Conservation (phyloP, 2,113 vertebrate species). For the Pedionomus torquatus region DNA sequence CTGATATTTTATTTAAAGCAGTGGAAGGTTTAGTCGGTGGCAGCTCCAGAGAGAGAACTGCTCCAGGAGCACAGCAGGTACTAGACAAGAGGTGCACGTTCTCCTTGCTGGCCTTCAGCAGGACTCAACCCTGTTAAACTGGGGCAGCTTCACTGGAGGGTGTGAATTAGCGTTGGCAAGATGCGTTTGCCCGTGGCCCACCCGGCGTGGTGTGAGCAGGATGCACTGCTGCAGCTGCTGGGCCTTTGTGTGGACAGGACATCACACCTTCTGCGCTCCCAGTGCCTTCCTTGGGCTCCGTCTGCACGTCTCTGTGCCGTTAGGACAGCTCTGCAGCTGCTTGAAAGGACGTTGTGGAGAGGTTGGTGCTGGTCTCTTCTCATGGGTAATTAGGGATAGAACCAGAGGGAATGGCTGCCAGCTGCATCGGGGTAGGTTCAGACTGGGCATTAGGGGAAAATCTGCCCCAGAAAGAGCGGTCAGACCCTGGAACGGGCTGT, state of each 20-base stretch:
- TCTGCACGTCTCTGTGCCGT: neutral
- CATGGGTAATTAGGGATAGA: no score
- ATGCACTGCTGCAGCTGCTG: no score
- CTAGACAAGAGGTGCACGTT: accelerated
- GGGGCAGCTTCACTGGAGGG: neutral
- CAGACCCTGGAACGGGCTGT: no score
- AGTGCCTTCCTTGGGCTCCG: neutral
- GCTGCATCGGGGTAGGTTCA: no score
- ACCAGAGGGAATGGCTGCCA: no score
- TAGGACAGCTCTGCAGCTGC: no score
- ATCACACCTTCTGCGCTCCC: neutral
- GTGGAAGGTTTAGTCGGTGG: neutral
- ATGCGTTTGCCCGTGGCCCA: neutral
- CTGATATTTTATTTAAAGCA: neutral
- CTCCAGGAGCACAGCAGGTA: neutral
- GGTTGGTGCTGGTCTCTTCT: no score
- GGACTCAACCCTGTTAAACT: neutral
- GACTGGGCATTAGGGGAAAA: no score
- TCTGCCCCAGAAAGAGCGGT: no score
- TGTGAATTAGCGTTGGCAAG: neutral
- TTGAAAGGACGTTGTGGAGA: no score
- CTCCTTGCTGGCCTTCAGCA: neutral
- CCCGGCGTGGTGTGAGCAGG: neutral
- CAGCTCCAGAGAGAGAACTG: neutral
- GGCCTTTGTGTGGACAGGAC: accelerated